A percentile compares a stretch with the other conserved stretches of the same genome.
These are phyloP conservation scores for Scopus umbretta DNA, from an alignment of 2,113 vertebrate genomes.

Conservation along the genomic window DNA sequence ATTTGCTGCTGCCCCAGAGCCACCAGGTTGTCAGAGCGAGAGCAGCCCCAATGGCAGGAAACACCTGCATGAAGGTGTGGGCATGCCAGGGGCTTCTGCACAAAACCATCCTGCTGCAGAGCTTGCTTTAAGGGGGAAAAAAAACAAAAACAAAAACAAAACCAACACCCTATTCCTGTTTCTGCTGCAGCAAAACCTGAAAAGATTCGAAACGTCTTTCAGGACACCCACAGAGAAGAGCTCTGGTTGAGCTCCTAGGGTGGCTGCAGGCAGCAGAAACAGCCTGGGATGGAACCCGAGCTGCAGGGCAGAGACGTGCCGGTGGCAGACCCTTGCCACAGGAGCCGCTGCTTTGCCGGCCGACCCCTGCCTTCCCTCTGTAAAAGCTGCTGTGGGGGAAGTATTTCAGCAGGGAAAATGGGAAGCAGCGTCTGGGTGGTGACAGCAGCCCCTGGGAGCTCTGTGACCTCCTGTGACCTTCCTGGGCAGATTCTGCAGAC, in stretches of 20 bases:
- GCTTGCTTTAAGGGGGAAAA: background rate
- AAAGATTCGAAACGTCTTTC: too few relatives aligned
- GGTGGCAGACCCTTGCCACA: background rate
- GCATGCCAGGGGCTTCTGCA: background rate
- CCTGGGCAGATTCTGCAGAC: background rate
- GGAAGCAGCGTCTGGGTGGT: background rate
- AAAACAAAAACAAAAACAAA: too few relatives aligned
- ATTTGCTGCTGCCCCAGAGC: background rate
- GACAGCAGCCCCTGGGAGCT: background rate
- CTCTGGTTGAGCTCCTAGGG: accelerated
- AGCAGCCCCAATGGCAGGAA: too few relatives aligned
- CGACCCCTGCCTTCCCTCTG: background rate
- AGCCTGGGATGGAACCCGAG: background rate
- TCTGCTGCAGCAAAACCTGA: background rate
- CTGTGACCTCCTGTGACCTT: too few relatives aligned
- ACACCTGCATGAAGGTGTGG: accelerated
- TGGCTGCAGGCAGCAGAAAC: background rate
- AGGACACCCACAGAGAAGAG: too few relatives aligned
- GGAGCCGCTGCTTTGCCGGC: accelerated
- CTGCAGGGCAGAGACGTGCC: background rate
- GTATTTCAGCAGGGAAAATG: background rate
- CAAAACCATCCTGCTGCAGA: background rate
- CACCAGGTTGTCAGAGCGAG: accelerated
- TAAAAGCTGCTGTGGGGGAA: accelerated
- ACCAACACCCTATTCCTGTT: background rate